A percentile compares a stretch with the other conserved stretches of the same genome.
phyloP scores from a whole-genome alignment of 2,888 invertebrate species.

The Lasioglossum figueresi region DNA sequence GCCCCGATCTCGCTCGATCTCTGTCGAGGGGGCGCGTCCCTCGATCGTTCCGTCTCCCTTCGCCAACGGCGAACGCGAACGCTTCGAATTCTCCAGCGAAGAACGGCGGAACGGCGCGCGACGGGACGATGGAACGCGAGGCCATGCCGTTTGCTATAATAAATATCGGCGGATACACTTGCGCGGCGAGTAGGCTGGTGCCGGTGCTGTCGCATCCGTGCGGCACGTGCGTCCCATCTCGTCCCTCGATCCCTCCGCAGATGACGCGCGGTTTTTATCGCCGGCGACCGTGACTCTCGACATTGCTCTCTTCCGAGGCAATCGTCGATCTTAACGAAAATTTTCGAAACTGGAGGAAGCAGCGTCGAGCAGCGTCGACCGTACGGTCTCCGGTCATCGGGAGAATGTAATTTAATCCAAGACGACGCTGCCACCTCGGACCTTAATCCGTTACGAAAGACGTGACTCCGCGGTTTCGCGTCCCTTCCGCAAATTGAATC shows the following conservation, averaged over 20 bases:
- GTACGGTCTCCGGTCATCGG: too few species aligned
- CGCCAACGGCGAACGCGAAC: not conserved
- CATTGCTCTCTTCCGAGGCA: constrained; percentile 75
- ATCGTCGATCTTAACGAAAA: constrained; percentile 63
- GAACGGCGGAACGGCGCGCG: not conserved
- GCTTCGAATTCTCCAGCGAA: constrained; percentile 44
- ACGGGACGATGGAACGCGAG: not conserved
- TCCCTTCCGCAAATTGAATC: constrained; percentile 67
- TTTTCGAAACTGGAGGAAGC: not conserved
- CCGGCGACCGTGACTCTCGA: constrained; percentile 68
- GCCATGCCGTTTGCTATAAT: constrained; percentile 63
- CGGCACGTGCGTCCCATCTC: constrained; percentile 65
- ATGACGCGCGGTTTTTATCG: constrained; percentile 80
- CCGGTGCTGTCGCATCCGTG: constrained; percentile 17
- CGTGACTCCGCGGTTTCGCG: constrained; percentile 65
- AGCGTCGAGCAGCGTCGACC: too few species aligned
- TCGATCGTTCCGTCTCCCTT: not conserved
- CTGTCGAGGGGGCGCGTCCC: not conserved
- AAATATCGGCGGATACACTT: constrained; percentile 77
- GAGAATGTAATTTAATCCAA: not conserved
- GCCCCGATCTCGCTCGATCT: not conserved
- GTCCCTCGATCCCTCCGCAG: constrained; percentile 58
- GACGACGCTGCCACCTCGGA: constrained; percentile 9
- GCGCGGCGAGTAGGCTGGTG: constrained; percentile 34
- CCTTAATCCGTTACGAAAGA: constrained; percentile 48